Conservation (phyloP, 2,113 vertebrate genomes). For the Gasterosteus nipponicus region DNA sequence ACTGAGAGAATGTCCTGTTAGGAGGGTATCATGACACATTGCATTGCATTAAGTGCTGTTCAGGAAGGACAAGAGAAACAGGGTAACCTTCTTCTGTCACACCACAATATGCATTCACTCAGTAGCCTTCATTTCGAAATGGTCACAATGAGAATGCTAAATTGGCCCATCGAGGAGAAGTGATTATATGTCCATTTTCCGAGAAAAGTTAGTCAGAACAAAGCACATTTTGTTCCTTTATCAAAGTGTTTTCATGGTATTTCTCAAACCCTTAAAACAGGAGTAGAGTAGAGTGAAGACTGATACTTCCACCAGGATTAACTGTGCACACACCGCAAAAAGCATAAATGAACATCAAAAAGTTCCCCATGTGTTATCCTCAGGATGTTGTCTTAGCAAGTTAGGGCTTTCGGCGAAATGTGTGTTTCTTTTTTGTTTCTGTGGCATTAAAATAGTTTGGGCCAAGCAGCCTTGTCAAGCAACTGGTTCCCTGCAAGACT, state of each 20-base stretch:
- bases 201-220: not conserved
- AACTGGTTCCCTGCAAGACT: not conserved
- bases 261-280: not conserved
- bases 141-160: not conserved
- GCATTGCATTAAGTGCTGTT: not conserved
- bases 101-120: not conserved
- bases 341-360: not conserved
- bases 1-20: not conserved
- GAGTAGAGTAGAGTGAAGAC: no score
- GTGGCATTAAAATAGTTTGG: not conserved
- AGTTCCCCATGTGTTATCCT: not conserved
- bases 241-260: not conserved
- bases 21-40: not conserved
- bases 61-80: not conserved
- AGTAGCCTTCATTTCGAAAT: not conserved
- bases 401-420: not conserved
- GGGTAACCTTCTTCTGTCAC: not conserved
- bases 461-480: not conserved
- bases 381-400: not conserved
- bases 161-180: not conserved
- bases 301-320: not conserved
- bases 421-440: constrained; percentile 2
- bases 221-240: not conserved
- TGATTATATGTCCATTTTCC: not conserved
- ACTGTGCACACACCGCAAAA: not conserved